Conservation (phyloP, 2,888 invertebrate genomes). For the Catocala sponsa region DNA sequence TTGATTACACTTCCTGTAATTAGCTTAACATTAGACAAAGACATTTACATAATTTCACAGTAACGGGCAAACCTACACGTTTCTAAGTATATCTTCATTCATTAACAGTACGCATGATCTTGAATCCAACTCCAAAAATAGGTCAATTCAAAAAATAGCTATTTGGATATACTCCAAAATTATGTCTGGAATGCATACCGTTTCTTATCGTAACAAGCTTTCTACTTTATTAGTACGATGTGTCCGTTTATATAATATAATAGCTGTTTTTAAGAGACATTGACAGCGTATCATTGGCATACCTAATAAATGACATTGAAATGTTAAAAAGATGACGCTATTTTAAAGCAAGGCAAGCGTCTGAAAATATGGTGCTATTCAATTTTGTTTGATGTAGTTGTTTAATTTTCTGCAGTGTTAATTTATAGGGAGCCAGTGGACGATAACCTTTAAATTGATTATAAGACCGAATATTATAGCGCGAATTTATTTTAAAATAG, state of each 20-base stretch:
- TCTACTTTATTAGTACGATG: conserved; percentile 6
- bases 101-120: conserved; percentile 44
- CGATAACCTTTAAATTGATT: no score
- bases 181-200: conserved; percentile 49
- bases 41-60: conserved; percentile 13
- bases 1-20: no score
- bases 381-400: background rate
- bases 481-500: no score
- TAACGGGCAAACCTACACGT: conserved; percentile 38
- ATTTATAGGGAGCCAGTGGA: background rate
- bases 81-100: conserved; percentile 51
- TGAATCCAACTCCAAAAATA: conserved; percentile 64
- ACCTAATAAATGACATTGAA: conserved; percentile 19
- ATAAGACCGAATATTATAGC: no score
- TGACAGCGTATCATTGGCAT: conserved; percentile 37
- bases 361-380: no score
- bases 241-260: conserved; percentile 1
- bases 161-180: conserved; percentile 66
- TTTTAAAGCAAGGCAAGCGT: conserved; percentile 30
- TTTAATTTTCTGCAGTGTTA: conserved; percentile 15
- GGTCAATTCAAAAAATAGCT: conserved; percentile 59
- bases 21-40: no score
- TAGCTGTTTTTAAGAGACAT: conserved; percentile 27
- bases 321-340: conserved; percentile 13
- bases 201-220: conserved; percentile 22